Conservation (phyloP, 2,113 vertebrate species). For the Myodes glareolus region DNA sequence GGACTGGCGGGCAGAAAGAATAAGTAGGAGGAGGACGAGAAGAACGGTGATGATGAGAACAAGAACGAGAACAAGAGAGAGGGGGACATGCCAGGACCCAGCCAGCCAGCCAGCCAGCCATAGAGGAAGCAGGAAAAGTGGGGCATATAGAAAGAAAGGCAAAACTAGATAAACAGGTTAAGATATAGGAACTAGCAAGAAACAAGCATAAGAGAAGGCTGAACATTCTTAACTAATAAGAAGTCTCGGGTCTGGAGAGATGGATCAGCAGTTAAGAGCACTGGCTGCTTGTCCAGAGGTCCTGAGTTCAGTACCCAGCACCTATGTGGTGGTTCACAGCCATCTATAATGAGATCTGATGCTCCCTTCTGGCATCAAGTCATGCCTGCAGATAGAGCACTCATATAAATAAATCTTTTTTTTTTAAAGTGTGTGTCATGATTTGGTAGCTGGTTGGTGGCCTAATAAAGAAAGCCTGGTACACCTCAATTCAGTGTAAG, state of each 20-base stretch:
- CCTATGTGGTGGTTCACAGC: no score
- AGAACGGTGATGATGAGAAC: no score
- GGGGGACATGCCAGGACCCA: rapidly evolving
- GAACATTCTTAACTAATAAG: background rate
- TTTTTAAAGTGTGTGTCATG: background rate
- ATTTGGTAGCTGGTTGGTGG: background rate
- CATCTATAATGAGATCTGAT: no score
- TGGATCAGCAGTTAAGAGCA: no score
- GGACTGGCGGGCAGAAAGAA: background rate
- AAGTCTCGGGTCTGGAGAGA: background rate
- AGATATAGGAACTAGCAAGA: background rate
- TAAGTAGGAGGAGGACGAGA: background rate
- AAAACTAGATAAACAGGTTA: background rate
- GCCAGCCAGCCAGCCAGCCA: background rate
- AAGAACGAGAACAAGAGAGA: background rate
- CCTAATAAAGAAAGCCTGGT: background rate
- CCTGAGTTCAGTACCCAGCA: no score
- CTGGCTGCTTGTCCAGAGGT: no score
- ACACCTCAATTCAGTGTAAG: background rate
- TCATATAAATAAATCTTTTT: no score
- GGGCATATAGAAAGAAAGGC: background rate
- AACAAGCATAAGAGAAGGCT: background rate
- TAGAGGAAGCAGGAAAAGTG: background rate
- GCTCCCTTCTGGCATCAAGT: no score
- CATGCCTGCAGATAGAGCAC: no score